Conservation (phyloP, 2,888 invertebrate genomes). For the Drosophila meridionalis region DNA sequence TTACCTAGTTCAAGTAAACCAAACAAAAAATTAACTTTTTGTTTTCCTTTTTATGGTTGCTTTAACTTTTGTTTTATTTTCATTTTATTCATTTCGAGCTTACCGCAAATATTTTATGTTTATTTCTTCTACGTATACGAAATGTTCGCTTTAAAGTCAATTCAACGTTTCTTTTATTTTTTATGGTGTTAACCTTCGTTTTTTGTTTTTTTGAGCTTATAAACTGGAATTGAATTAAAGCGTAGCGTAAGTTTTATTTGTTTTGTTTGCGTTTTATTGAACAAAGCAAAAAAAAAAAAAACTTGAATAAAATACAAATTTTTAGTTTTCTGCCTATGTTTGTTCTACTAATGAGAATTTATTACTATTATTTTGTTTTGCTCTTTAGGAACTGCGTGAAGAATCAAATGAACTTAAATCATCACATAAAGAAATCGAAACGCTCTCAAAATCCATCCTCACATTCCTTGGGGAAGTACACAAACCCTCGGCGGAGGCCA, state of each 20-base stretch:
- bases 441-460: constrained; percentile 90
- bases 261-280: constrained; percentile 25
- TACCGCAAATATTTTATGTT: constrained; percentile 39
- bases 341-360: constrained; percentile 24
- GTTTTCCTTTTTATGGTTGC: neutral
- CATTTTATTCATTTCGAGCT: constrained; percentile 25
- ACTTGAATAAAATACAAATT: neutral
- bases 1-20: constrained; percentile 3
- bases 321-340: constrained; percentile 8
- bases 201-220: constrained; percentile 16
- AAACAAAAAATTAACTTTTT: constrained; percentile 3
- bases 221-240: constrained; percentile 67
- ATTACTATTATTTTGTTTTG: constrained; percentile 14
- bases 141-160: constrained; percentile 34
- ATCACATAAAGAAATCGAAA: constrained; percentile 88
- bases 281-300: constrained; percentile 8
- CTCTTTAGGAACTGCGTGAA: constrained; percentile 88
- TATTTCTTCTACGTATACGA: constrained; percentile 15
- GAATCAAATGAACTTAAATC: constrained; percentile 90
- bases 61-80: constrained; percentile 15
- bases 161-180: constrained; percentile 37
- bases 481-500: constrained; percentile 89
- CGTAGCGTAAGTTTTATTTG: constrained; percentile 29
- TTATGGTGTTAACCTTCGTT: constrained; percentile 59
- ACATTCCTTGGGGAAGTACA: constrained; percentile 89